These are phyloP conservation scores for Helicolenus hilgendorfi DNA, from an alignment of 2,797 vertebrate species.

Conservation along the genomic window DNA sequence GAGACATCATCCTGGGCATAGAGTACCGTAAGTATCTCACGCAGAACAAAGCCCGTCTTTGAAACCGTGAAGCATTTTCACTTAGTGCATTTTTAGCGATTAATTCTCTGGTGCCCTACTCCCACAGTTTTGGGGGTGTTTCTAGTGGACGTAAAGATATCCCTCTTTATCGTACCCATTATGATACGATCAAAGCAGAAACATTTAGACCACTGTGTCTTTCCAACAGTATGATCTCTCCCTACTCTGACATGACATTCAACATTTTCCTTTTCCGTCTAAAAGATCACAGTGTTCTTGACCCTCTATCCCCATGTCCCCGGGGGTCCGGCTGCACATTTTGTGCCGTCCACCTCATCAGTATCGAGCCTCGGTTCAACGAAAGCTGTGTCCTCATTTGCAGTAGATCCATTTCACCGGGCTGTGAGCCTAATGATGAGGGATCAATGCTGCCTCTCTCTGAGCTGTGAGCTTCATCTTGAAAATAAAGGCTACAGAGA, in stretches of 20 bases:
- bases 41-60: not conserved
- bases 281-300: slow-evolving; percentile 30
- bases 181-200: not conserved
- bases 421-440: slow-evolving; percentile 31
- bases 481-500: not conserved
- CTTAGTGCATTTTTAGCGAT: not conserved
- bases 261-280: not conserved
- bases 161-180: not conserved
- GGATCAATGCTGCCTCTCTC: slow-evolving; percentile 42
- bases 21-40: slow-evolving; percentile 95
- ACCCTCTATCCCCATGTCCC: not conserved
- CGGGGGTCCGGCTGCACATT: slow-evolving; percentile 10
- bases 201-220: not conserved
- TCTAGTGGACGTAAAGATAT: not conserved
- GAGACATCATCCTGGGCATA: slow-evolving; percentile 96
- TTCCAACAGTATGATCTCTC: not conserved
- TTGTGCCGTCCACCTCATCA: slow-evolving; percentile 32
- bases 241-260: not conserved
- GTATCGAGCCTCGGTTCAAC: slow-evolving; percentile 26
- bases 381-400: slow-evolving; percentile 46
- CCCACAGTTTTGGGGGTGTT: not conserved
- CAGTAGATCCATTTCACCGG: slow-evolving; percentile 37
- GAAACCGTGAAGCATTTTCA: not conserved
- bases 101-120: not conserved
- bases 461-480: not conserved